These are phyloP conservation scores for Junonia oenone DNA, from an alignment of 2,888 invertebrate species.

Conservation along the genomic window DNA sequence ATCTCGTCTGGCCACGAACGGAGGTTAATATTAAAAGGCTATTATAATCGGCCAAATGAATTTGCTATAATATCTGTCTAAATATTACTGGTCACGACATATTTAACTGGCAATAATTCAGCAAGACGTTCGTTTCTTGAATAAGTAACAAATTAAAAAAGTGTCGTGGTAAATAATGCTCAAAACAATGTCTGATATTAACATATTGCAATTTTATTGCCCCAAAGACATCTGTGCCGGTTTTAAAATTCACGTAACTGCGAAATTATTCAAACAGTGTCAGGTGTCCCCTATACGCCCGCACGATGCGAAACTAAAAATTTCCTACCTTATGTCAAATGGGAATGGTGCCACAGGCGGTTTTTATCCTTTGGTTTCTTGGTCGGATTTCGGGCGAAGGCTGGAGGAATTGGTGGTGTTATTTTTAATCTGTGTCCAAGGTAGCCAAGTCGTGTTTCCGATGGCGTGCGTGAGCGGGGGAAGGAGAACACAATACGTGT, in stretches of 20 bases:
- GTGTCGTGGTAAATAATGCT: neutral
- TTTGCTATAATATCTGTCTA: neutral
- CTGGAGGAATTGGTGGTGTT: neutral
- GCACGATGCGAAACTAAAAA: conserved; percentile 45
- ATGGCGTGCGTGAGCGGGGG: conserved; percentile 41
- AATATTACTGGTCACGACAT: neutral
- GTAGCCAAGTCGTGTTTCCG: conserved; percentile 39
- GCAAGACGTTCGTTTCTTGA: neutral
- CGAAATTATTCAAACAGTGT: conserved; percentile 68
- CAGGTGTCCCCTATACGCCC: conserved; percentile 61
- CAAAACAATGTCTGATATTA: conserved; percentile 33
- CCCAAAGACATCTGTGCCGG: conserved; percentile 53
- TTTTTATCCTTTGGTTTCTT: neutral
- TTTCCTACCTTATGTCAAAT: conserved; percentile 4
- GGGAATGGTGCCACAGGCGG: neutral
- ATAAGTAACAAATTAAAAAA: neutral
- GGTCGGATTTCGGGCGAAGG: neutral
- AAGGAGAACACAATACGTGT: conserved; percentile 58
- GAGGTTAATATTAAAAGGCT: neutral
- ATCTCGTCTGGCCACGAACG: conserved; percentile 5
- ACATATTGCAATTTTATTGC: conserved; percentile 47
- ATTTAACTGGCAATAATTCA: neutral
- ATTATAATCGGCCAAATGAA: neutral
- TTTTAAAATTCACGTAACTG: conserved; percentile 64
- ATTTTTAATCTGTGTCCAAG: conserved; percentile 37